These are phyloP conservation scores for Caenorhabditis auriculariae DNA, from an alignment of 2,888 invertebrate species.

Conservation along the genomic window DNA sequence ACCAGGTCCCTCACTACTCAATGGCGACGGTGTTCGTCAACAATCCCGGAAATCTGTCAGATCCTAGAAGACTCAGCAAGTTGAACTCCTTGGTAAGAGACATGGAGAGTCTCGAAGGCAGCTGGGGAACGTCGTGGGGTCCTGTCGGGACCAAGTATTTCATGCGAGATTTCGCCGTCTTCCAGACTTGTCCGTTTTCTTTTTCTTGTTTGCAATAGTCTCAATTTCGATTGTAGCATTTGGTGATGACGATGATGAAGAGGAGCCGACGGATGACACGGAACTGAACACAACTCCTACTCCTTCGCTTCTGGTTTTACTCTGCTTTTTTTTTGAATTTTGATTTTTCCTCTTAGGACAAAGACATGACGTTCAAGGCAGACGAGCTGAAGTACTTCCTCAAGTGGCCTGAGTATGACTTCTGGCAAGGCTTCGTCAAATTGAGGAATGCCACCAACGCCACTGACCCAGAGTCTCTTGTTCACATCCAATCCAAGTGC, in stretches of 20 bases:
- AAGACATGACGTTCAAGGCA: slow-evolving; percentile 40
- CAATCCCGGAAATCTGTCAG: slow-evolving; percentile 51
- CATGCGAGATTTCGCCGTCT: slow-evolving; percentile 55
- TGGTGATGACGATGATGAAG: slow-evolving; percentile 28
- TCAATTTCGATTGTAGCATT: slow-evolving; percentile 16
- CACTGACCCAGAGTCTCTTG: slow-evolving; percentile 29
- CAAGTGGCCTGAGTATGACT: slow-evolving; percentile 60
- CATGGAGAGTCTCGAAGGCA: slow-evolving; percentile 53
- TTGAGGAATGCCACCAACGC: slow-evolving; percentile 47
- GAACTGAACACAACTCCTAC: too few species aligned
- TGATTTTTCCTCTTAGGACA: too few species aligned
- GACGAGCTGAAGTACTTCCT: slow-evolving; percentile 55
- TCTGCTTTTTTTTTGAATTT: too few species aligned
- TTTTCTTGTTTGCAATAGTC: background rate
- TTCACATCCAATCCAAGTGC: too few species aligned
- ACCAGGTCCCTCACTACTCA: slow-evolving; percentile 55
- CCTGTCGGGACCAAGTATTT: slow-evolving; percentile 56
- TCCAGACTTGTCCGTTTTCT: slow-evolving; percentile 42
- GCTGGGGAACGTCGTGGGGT: slow-evolving; percentile 55
- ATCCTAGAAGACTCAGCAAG: slow-evolving; percentile 37
- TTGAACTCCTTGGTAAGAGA: slow-evolving; percentile 57
- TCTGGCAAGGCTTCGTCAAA: slow-evolving; percentile 59
- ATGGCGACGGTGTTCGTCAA: slow-evolving; percentile 50
- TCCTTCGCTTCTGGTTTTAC: too few species aligned
- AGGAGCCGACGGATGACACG: too few species aligned